Percentiles rank a stretch among this genome's conserved stretches.
Conservation (phyloP, 2,888 invertebrate species). For the Andrena flavipes region DNA sequence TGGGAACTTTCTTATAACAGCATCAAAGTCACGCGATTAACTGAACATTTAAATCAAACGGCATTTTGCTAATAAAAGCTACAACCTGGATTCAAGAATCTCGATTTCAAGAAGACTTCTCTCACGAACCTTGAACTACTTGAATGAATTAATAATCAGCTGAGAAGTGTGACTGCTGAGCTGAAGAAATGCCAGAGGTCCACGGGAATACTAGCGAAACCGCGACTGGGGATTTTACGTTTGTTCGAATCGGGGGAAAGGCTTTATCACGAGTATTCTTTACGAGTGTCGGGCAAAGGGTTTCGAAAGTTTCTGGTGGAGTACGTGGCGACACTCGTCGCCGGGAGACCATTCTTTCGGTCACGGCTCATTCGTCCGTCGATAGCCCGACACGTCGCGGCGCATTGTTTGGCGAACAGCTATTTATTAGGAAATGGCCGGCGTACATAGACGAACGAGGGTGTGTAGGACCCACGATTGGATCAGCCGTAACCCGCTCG, state of each 20-base stretch:
- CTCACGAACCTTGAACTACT: no score
- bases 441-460: constrained; percentile 52
- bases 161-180: neutral
- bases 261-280: constrained; percentile 22
- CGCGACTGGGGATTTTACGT: neutral
- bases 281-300: constrained; percentile 19
- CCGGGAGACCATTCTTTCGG: constrained; percentile 54
- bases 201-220: neutral
- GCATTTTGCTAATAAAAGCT: neutral
- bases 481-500: constrained; percentile 33
- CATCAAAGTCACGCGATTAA: neutral
- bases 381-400: constrained; percentile 45
- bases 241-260: neutral
- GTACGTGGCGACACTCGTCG: constrained; percentile 19
- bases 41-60: neutral
- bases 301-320: constrained; percentile 40
- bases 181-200: neutral
- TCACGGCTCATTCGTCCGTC: constrained; percentile 57
- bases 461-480: constrained; percentile 37
- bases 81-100: no score
- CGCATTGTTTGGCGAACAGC: constrained; percentile 39
- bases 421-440: constrained; percentile 61
- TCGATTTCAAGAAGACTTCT: no score
- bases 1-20: neutral
- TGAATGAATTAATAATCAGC: neutral